phyloP scores from a whole-genome alignment of 30 jellyfish, hydroid and myxozoan species.

The Chironex yamaguchii region DNA sequence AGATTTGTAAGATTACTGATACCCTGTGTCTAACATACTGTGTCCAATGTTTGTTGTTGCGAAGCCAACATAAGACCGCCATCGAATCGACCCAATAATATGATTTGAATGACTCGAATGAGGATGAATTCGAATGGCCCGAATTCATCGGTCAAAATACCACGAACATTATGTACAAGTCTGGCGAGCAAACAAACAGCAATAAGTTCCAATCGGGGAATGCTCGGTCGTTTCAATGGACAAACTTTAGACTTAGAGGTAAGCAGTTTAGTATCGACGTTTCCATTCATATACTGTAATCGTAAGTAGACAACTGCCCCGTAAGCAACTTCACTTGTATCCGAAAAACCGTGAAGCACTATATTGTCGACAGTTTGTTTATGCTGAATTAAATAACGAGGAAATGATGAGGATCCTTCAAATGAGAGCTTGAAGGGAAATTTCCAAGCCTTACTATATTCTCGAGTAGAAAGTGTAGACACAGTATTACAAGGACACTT shows the following conservation, averaged over 20 bases:
- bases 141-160: not conserved
- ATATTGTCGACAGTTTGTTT: not conserved
- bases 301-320: constrained; percentile 70
- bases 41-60: constrained; percentile 60
- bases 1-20: constrained; percentile 23
- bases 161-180: not conserved
- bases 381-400: not conserved
- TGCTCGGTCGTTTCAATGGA: constrained; percentile 36
- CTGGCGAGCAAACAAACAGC: constrained; percentile 33
- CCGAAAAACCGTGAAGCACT: constrained; percentile 78
- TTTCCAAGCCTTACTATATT: constrained; percentile 49
- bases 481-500: too few species aligned
- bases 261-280: constrained; percentile 22
- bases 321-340: constrained; percentile 54
- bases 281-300: constrained; percentile 34
- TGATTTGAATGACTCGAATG: not conserved
- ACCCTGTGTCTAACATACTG: constrained; percentile 65
- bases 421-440: too few species aligned
- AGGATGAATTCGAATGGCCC: not conserved
- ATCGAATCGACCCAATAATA: constrained; percentile 74
- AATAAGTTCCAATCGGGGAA: constrained; percentile 68
- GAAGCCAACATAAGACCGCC: constrained; percentile 78
- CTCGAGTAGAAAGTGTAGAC: constrained; percentile 19
- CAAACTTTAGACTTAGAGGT: constrained; percentile 76
- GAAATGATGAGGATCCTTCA: too few species aligned